Conservation (phyloP, 1,140 invertebrate species). For the Globodera ellingtonae region DNA sequence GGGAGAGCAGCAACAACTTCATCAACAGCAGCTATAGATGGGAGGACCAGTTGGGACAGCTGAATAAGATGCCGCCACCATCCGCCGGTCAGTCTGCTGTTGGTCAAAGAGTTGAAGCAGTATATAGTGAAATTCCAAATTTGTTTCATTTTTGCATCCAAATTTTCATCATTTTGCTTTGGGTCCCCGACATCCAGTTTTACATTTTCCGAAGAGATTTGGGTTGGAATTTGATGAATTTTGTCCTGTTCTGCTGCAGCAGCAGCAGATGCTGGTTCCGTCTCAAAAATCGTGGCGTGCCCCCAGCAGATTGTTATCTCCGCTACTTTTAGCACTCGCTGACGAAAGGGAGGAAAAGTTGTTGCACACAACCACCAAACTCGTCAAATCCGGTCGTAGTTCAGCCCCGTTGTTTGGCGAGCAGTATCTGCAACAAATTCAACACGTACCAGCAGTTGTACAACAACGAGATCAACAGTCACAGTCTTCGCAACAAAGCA, state of each 20-base stretch:
- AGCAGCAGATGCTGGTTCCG: neutral
- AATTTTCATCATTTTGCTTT: too few species aligned
- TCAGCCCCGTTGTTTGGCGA: slow-evolving; percentile 47
- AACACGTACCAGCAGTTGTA: neutral
- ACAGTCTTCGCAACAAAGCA: neutral
- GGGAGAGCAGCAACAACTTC: neutral
- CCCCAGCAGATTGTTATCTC: slow-evolving; percentile 1
- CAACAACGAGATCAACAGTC: neutral
- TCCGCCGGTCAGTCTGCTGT: too few species aligned
- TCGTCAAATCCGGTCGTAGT: slow-evolving; percentile 35
- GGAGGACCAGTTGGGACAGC: too few species aligned
- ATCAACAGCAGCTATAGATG: neutral
- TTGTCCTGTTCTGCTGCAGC: slow-evolving; percentile 4
- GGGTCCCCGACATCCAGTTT: too few species aligned
- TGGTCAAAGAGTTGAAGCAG: neutral
- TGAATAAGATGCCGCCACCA: too few species aligned
- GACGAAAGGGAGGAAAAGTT: neutral
- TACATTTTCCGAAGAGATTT: neutral
- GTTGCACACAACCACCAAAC: slow-evolving; percentile 14
- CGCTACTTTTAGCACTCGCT: neutral
- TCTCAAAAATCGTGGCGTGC: too few species aligned
- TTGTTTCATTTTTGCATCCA: too few species aligned
- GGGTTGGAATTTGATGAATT: neutral
- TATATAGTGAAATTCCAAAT: too few species aligned
- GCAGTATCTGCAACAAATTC: neutral